These are phyloP conservation scores for Chrysina gloriosa DNA, from an alignment of 2,888 invertebrate genomes.

Conservation along the genomic window DNA sequence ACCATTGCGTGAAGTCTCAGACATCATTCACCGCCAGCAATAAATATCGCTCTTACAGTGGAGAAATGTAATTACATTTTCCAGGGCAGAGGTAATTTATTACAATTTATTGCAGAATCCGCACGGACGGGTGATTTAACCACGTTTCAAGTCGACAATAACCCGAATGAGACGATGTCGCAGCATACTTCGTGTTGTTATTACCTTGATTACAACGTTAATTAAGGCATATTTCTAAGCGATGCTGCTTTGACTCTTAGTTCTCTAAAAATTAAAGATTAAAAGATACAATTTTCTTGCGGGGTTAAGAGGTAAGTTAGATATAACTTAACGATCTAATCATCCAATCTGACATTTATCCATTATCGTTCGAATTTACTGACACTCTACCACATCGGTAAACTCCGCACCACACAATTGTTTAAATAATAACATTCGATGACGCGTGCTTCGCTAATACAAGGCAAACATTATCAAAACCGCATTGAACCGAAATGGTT, in stretches of 20 bases:
- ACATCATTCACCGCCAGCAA: neutral
- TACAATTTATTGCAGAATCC: constrained; percentile 1
- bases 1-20: neutral
- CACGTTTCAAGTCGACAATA: neutral
- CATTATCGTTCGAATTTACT: no score
- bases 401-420: no score
- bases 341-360: no score
- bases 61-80: constrained; percentile 26
- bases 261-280: no score
- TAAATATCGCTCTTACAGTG: constrained; percentile 15
- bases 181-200: neutral
- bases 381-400: no score
- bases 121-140: neutral
- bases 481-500: no score
- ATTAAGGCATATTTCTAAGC: neutral
- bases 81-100: constrained; percentile 10
- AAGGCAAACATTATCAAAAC: no score
- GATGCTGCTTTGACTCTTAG: neutral
- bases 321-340: no score
- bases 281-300: no score
- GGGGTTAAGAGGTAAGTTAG: no score
- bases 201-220: neutral
- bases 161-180: neutral
- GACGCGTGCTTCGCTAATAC: no score
- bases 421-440: no score